These are phyloP conservation scores for Wiebesia pumilae DNA, from an alignment of 1,140 invertebrate genomes.

Conservation along the genomic window DNA sequence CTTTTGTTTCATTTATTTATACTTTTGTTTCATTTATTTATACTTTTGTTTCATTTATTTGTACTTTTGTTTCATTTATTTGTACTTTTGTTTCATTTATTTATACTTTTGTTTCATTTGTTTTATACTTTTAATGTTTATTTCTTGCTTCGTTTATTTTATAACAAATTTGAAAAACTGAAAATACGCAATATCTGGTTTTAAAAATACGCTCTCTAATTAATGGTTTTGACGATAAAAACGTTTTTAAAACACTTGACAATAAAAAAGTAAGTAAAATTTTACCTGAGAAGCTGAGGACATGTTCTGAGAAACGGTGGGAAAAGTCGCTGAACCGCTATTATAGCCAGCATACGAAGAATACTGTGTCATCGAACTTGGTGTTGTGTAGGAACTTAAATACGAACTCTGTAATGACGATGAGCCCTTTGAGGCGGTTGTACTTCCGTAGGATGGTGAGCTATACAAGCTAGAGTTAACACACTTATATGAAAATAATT, in stretches of 20 bases:
- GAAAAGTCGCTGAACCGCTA: conserved; percentile 73
- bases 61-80: too few species aligned
- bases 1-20: too few species aligned
- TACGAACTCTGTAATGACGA: conserved; percentile 73
- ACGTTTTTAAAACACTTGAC: not conserved
- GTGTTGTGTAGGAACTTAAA: conserved; percentile 70
- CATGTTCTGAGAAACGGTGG: conserved; percentile 79
- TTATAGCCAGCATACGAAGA: conserved; percentile 79
- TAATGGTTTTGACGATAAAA: not conserved
- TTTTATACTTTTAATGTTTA: too few species aligned
- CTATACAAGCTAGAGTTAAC: conserved; percentile 64
- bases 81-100: too few species aligned
- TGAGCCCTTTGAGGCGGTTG: conserved; percentile 72
- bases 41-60: too few species aligned
- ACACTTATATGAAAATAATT: not conserved
- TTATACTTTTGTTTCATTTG: too few species aligned
- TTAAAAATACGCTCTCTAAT: too few species aligned
- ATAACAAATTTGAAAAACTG: too few species aligned
- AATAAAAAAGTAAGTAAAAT: not conserved
- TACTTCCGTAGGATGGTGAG: conserved; percentile 66
- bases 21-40: too few species aligned
- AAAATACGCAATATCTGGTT: too few species aligned
- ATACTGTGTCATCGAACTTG: conserved; percentile 74
- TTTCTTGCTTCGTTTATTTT: too few species aligned
- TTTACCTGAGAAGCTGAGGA: conserved; percentile 79